Conservation (phyloP, 2,888 invertebrate species). For the Ochropacha duplaris region DNA sequence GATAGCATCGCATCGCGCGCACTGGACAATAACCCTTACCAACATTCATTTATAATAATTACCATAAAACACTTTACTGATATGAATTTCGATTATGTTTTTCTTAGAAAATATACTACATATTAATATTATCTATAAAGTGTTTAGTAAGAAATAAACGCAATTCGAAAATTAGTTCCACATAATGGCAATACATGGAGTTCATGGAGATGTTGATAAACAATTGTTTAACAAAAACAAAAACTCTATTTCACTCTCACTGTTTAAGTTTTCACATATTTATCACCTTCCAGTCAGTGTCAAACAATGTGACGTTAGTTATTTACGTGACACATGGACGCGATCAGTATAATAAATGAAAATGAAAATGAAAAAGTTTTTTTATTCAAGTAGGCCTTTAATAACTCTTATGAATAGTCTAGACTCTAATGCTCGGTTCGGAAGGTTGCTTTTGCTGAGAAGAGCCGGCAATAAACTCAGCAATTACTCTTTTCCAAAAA, state of each 20-base stretch:
- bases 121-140: slow-evolving; percentile 17
- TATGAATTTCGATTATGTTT: slow-evolving; percentile 49
- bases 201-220: neutral
- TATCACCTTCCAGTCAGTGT: too few species aligned
- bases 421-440: too few species aligned
- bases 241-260: too few species aligned
- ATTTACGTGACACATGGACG: too few species aligned
- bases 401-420: too few species aligned
- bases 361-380: too few species aligned
- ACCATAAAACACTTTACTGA: slow-evolving; percentile 55
- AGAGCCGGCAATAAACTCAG: too few species aligned
- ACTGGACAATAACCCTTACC: slow-evolving; percentile 78
- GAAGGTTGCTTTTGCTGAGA: too few species aligned
- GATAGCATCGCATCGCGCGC: slow-evolving; percentile 78
- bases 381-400: too few species aligned
- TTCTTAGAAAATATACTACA: slow-evolving; percentile 12
- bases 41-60: slow-evolving; percentile 72
- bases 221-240: neutral
- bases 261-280: neutral
- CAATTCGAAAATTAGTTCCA: neutral
- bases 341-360: too few species aligned
- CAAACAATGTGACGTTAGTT: too few species aligned
- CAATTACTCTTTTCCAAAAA: too few species aligned
- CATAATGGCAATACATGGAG: neutral
- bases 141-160: slow-evolving; percentile 19